Base-by-base conservation (phyloP, 2,888 invertebrate genomes). In the Apamea anceps region DNA sequence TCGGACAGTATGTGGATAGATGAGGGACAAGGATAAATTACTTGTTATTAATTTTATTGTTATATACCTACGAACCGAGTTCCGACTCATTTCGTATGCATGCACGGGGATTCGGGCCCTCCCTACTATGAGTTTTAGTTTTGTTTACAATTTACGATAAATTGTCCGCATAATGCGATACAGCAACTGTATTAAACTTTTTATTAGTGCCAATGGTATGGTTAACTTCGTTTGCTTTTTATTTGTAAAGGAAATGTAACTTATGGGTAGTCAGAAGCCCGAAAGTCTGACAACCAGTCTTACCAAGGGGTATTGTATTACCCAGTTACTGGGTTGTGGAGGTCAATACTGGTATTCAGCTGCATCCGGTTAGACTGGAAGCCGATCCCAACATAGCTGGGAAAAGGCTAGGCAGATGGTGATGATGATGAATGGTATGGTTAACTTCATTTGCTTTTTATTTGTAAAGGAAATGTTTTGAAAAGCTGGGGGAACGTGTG, bases 31-130 rank as follows among this genome's bases (percentile, higher is more conserved):
- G 90, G 91, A 94, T 92, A 94, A 92, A 94, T 92, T 90, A 92
- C 91, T 91, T 88, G 91, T 88, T 92, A 93, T 94, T 93, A 93
- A 94, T 93, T 94, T 93, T 91, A 92, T 91, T 93, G 89, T 90
- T 89, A 82, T 85, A 87, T 89, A 32, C 32, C 32, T 32, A 91
- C 87, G 86, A 81, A 74, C 75, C 78, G 86, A 87, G 90, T 89
- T 89, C 84, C 80, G 82, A 83, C 89, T 90, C 86, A 92, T 93
- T 91, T 88, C 70, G 87, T 93, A 93, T 93, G 91, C 92, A 92
- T 91, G 90, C 90, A 89, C 85, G 89, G 92, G 92, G 91, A 93
- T 87, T 37, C 8, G 28, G 72, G 42, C 37, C 51, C 62, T 54
- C 85, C 85, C 86, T 85, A 79, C 86, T 66, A 82, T 57, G 77